Evolutionary conservation across 2,797 vertebrate species (phyloP), one percentile per base, ranked within the genome.

Genomic region (Benthosema pterotum): DNA sequence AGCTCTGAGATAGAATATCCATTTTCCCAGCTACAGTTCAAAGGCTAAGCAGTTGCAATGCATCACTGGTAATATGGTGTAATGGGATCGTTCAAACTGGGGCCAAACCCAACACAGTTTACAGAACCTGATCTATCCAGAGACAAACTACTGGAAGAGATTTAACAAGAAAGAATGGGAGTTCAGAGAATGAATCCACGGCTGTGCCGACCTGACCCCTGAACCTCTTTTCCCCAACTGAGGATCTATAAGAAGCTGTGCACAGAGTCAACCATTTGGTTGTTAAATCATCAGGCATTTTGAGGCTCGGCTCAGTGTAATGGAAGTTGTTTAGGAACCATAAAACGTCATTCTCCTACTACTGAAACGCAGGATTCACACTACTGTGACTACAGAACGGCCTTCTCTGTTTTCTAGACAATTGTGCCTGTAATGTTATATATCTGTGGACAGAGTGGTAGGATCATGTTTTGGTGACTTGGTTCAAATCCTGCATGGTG

Each of bases 101-200:
- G 16, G 81, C 83, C 82, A 83, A 87, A 64, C 42, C 52, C 67
- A 76, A 82, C 74, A 72, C 52, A 49, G 50, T 38, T 42, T 50
- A 48, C 54, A 53, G 57, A 60, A 22, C 57, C 58, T 48, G 32
- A 57, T 56, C 32, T 57, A 47, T 71, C 63, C 67, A 73, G 65
- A 74, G 74, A 77, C 62, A 67, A 79, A 67, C 63, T 42, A 48
- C 54, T 63, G 50, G 25, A 43, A 52, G 28, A 43, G 62, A 66
- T 67, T 74, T 57, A 56, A 72, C 32, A 67, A 69, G 66, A 66
- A 71, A 1, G 50, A 55, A 60, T 71, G 45, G 45, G 38, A 11
- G 14, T 49, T 64, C 73, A 38, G 62, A 54, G 77, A 77, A 52
- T 69, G 28, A 74, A 66, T 22, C 56, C 13, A 42, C 63, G 63